phyloP scores from a whole-genome alignment of 2,888 invertebrate genomes.

The Luperina nickerlii region DNA sequence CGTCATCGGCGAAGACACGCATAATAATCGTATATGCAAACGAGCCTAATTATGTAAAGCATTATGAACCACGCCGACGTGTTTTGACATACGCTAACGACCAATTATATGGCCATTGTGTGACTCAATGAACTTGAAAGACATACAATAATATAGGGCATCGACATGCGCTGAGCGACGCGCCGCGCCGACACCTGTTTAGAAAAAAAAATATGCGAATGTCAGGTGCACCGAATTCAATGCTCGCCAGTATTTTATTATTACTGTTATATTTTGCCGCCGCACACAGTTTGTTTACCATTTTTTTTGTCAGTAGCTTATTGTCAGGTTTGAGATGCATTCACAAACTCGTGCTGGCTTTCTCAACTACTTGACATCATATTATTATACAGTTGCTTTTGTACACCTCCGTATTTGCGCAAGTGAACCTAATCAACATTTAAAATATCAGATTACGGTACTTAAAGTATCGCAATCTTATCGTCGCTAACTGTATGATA shows the following conservation, averaged over 20 bases:
- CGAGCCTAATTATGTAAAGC: slow-evolving; percentile 88
- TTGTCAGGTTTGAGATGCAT: slow-evolving; percentile 58
- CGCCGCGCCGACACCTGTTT: slow-evolving; percentile 81
- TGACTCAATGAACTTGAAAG: slow-evolving; percentile 88
- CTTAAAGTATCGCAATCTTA: slow-evolving; percentile 55
- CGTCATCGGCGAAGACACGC: slow-evolving; percentile 87
- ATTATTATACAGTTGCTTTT: slow-evolving; percentile 8
- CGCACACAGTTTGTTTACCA: slow-evolving; percentile 66
- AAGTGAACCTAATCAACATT: slow-evolving; percentile 34
- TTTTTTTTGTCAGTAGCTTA: slow-evolving; percentile 67
- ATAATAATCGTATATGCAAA: slow-evolving; percentile 89
- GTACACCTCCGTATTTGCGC: slow-evolving; percentile 27
- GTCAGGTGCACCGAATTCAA: slow-evolving; percentile 85
- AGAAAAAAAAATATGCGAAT: slow-evolving; percentile 82
- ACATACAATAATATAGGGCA: slow-evolving; percentile 88
- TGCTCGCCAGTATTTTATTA: slow-evolving; percentile 75
- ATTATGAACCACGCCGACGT: slow-evolving; percentile 82
- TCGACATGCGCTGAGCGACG: slow-evolving; percentile 80
- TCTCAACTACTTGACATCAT: slow-evolving; percentile 30
- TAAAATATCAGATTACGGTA: slow-evolving; percentile 53
- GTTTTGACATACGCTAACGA: slow-evolving; percentile 88
- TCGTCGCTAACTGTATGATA: slow-evolving; percentile 56
- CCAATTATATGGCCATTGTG: slow-evolving; percentile 88
- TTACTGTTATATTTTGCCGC: slow-evolving; percentile 66
- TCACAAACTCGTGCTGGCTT: slow-evolving; percentile 35